These are phyloP conservation scores for Carassius carassius DNA, from an alignment of 2,113 vertebrate species.

Conservation along the genomic window DNA sequence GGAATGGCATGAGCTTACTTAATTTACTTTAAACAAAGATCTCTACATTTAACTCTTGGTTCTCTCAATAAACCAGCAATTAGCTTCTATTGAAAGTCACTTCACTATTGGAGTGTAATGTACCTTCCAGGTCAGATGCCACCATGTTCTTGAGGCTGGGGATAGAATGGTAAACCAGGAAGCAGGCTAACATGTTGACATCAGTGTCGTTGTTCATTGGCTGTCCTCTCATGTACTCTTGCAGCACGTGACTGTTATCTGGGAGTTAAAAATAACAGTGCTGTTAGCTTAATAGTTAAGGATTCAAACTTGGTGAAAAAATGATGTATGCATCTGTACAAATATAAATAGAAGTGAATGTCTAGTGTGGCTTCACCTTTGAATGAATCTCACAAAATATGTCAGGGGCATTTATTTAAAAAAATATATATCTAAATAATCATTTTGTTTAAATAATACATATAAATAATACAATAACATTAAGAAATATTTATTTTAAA, in stretches of 20 bases:
- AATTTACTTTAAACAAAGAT: too few relatives aligned
- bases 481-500: neutral
- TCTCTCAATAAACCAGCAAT: neutral
- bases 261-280: constrained; percentile 12
- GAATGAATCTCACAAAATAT: too few relatives aligned
- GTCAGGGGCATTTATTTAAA: too few relatives aligned
- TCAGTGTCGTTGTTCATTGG: constrained; percentile 68
- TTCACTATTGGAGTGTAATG: neutral
- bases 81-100: too few relatives aligned
- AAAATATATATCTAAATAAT: neutral
- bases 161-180: constrained; percentile 89
- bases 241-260: constrained; percentile 81
- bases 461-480: neutral
- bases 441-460: neutral
- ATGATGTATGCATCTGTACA: neutral
- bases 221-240: constrained; percentile 82
- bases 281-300: neutral
- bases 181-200: constrained; percentile 84
- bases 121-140: constrained; percentile 82
- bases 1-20: too few relatives aligned
- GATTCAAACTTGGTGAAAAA: neutral
- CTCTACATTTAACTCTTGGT: neutral
- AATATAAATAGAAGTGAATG: neutral
- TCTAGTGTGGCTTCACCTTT: neutral
- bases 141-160: constrained; percentile 79